Evolutionary conservation across 2,888 invertebrate genomes (phyloP), one percentile per base, ranked within the genome.

Genomic region (Capitulum mitella): DNA sequence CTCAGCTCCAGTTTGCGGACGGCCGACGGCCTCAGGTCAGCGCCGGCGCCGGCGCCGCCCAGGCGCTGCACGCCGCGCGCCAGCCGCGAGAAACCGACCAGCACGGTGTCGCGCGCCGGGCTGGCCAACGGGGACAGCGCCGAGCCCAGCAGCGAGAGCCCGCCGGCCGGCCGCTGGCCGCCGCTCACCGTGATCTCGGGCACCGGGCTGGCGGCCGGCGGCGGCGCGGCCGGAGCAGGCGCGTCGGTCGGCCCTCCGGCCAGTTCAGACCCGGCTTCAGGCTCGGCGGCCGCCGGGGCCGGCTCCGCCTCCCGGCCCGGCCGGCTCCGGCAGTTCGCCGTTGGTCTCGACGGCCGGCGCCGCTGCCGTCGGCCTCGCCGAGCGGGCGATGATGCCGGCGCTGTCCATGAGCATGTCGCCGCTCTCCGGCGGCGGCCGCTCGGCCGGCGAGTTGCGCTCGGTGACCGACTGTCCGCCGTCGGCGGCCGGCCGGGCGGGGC

Each of bases 291-390:
- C 51, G 51, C 51, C 51, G 51, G 19, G 6, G 10, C 46, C 46
- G 46, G 46, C 46, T 12, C 46, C 46, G 46, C 92, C 93, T 81
- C 98, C 93, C 29, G 92, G 91, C 80, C 97, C 92, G 16, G 97
- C 94, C 89, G 97, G 93, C 84, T 98, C 98, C 87, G 98, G 98
- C 87, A 98, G 98, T 86, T 98, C 96, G 8, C 98, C 88, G 81
- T 93, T 88, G 85, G 93, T 91, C 6, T 97, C 95, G 34, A 96
- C 94, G 1, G 97, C 90, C 86, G 97, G 96, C 90, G 94, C 32
- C 16, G 32, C 29, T 8, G 64, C 70, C 0, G 70, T 16, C 22
- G 70, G 37, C 14, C 43, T n/a, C 3, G 32, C 10, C 43, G 29
- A 8, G 12, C 76, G 43, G 16, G 76, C 76, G 29, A 76, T 76